Evolutionary conservation across 2,113 vertebrate genomes (phyloP).

Genomic region (Carollia perspicillata): DNA sequence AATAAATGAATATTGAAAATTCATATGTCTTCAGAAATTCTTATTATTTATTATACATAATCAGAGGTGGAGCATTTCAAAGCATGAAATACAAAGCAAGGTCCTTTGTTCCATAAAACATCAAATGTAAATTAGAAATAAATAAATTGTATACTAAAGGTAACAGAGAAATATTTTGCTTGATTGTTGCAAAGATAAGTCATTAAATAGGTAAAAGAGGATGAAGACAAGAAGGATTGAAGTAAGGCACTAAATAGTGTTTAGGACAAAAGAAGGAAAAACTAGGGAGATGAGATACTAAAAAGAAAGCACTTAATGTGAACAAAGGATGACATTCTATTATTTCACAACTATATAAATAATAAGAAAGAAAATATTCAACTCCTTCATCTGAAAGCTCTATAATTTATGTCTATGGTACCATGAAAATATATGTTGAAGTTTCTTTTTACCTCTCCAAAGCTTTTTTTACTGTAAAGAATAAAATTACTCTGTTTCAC

Average conservation of each 20-base stretch:
- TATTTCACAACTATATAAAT: not conserved
- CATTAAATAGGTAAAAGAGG: not conserved
- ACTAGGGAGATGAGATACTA: not conserved
- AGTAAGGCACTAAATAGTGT: not conserved
- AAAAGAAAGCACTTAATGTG: not conserved
- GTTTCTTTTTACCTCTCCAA: not conserved
- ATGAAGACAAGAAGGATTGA: not conserved
- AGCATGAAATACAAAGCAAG: conserved; percentile 1
- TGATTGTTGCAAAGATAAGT: not conserved
- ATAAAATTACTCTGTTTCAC: conserved; percentile 58
- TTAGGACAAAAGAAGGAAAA: not conserved
- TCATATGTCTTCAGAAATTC: not conserved
- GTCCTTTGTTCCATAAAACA: not conserved
- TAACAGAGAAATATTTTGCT: conserved; percentile 2
- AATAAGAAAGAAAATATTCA: not conserved
- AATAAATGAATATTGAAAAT: conserved; percentile 37
- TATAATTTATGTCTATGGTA: not conserved
- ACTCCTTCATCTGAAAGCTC: not conserved
- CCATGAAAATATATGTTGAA: not conserved
- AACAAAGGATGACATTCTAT: not conserved
- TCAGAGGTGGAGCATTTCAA: conserved; percentile 20
- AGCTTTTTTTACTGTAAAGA: conserved; percentile 6
- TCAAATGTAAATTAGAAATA: conserved; percentile 44
- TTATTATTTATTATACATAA: conserved; percentile 37
- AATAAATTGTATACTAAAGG: conserved; percentile 37